Evolutionary conservation across 2,113 vertebrate genomes (phyloP).

Genomic region (Sinocyclocheilus rhinocerous): DNA sequence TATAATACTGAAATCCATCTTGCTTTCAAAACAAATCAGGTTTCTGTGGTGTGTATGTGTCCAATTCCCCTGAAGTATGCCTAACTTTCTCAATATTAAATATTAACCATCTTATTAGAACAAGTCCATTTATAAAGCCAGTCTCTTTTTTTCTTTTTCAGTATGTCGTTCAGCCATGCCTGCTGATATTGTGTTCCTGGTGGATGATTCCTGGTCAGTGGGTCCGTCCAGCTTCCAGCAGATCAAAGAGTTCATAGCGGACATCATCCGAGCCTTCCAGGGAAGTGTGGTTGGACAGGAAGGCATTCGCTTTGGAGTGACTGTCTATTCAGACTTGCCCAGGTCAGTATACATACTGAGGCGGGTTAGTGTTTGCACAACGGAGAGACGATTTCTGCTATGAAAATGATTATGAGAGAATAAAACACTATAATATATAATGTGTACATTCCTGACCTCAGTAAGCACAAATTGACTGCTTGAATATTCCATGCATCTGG

Average conservation of each 20-base stretch:
- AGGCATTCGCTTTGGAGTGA: constrained; percentile 82
- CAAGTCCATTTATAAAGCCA: neutral
- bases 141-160: constrained; percentile 55
- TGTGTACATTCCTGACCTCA: neutral
- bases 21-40: neutral
- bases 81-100: neutral
- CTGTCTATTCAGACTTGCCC: constrained; percentile 77
- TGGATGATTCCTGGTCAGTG: constrained; percentile 78
- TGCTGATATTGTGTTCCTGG: constrained; percentile 83
- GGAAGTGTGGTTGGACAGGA: constrained; percentile 67
- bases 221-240: constrained; percentile 70
- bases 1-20: neutral
- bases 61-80: neutral
- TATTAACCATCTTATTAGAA: neutral
- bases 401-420: too few species aligned
- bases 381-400: neutral
- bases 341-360: constrained; percentile 69
- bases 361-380: too few species aligned
- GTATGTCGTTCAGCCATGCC: constrained; percentile 80
- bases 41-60: neutral
- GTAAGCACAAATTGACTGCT: neutral
- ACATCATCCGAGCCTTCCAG: constrained; percentile 73
- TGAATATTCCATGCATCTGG: neutral
- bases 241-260: constrained; percentile 79
- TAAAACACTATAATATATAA: too few species aligned